Conservation (phyloP, 2,888 invertebrate species). For the Hyposoter dolosus region DNA sequence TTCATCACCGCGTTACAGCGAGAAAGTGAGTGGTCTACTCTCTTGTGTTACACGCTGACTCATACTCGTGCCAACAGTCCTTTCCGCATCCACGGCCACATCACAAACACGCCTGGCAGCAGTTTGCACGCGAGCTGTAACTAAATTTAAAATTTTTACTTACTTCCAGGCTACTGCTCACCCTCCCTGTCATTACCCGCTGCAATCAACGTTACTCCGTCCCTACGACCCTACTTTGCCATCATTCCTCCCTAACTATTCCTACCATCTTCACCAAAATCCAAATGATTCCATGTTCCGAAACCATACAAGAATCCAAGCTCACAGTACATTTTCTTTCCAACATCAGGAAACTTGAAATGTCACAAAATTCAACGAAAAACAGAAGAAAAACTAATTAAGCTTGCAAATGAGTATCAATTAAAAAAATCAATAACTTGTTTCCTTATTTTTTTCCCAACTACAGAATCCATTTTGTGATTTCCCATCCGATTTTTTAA, state of each 20-base stretch:
- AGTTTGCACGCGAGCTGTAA: slow-evolving; percentile 82
- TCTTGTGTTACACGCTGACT: slow-evolving; percentile 76
- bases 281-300: slow-evolving; percentile 67
- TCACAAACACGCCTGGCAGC: slow-evolving; percentile 75
- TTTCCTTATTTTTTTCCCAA: neutral
- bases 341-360: neutral
- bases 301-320: slow-evolving; percentile 42
- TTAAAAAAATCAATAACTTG: neutral
- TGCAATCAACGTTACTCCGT: slow-evolving; percentile 82
- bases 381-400: neutral
- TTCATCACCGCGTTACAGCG: slow-evolving; percentile 52
- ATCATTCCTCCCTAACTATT: slow-evolving; percentile 64
- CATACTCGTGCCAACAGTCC: slow-evolving; percentile 74
- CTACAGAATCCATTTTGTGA: too few species aligned
- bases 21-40: slow-evolving; percentile 53
- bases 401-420: neutral
- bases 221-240: slow-evolving; percentile 71
- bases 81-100: slow-evolving; percentile 78
- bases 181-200: slow-evolving; percentile 84
- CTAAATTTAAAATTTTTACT: slow-evolving; percentile 85
- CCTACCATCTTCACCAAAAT: slow-evolving; percentile 48
- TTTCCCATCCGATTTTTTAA: too few species aligned
- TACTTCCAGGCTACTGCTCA: slow-evolving; percentile 85
- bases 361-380: neutral
- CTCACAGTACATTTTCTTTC: slow-evolving; percentile 28